A percentile compares a stretch with the other conserved stretches of the same genome.
These are phyloP conservation scores for Eucidaris tribuloides DNA, from an alignment of 35 echinoderm and acorn worm species.

Conservation along the genomic window DNA sequence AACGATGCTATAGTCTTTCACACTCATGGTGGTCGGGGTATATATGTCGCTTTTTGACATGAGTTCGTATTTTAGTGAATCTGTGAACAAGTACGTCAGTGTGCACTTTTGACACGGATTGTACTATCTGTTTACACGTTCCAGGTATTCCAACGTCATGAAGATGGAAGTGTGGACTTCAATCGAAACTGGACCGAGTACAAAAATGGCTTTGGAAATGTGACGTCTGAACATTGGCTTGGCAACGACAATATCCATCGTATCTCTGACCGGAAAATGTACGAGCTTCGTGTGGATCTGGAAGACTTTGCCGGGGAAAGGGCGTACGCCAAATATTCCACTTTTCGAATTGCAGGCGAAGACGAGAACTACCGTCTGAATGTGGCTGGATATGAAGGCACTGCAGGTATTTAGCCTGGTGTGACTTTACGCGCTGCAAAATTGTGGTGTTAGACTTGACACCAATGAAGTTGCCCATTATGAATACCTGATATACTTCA, in stretches of 20 bases:
- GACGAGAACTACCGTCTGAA: neutral
- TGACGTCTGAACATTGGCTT: neutral
- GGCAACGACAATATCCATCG: neutral
- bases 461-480: too few relatives aligned
- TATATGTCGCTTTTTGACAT: too few relatives aligned
- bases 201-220: neutral
- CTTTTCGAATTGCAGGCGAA: neutral
- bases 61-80: too few relatives aligned
- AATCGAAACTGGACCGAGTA: neutral
- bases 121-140: too few relatives aligned
- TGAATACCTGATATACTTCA: too few relatives aligned
- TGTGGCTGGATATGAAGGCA: neutral
- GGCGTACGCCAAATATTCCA: neutral
- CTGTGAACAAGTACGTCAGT: too few relatives aligned
- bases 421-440: neutral
- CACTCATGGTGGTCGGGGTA: too few relatives aligned
- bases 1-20: too few relatives aligned
- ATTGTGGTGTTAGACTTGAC: too few relatives aligned
- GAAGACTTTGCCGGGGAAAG: neutral
- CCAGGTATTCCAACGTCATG: too few relatives aligned
- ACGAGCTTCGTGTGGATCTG: neutral
- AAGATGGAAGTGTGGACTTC: too few relatives aligned
- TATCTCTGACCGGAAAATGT: neutral
- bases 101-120: too few relatives aligned
- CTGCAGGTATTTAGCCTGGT: neutral